Percentiles rank a stretch among this genome's conserved stretches.
These are phyloP conservation scores for Vanessa tameamea DNA, from an alignment of 1,140 invertebrate species.

Conservation along the genomic window DNA sequence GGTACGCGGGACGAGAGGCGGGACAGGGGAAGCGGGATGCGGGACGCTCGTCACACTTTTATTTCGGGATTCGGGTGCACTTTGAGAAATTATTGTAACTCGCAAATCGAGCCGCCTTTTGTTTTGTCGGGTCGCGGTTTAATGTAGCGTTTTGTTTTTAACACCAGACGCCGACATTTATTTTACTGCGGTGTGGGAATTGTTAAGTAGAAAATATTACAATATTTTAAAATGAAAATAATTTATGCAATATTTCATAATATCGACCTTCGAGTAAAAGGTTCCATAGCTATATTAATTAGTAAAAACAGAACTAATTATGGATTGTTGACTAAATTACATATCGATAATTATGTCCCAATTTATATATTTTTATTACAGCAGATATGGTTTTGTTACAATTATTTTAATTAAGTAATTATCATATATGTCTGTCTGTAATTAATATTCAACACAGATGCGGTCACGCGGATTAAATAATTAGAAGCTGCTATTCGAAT, in stretches of 20 bases:
- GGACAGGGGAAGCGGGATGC: slow-evolving; percentile 1
- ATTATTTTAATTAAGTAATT: too few species aligned
- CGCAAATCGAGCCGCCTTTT: slow-evolving; percentile 11
- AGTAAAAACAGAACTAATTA: too few species aligned
- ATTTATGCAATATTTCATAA: neutral
- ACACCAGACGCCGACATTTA: slow-evolving; percentile 7
- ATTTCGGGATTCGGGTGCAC: slow-evolving; percentile 23
- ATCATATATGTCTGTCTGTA: too few species aligned
- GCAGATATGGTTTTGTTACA: too few species aligned
- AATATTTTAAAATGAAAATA: neutral
- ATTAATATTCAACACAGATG: too few species aligned
- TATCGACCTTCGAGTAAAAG: too few species aligned
- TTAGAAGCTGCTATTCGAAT: too few species aligned
- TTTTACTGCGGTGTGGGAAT: neutral
- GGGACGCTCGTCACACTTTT: slow-evolving; percentile 34
- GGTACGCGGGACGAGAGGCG: slow-evolving; percentile 23
- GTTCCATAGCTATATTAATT: too few species aligned
- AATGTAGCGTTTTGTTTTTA: slow-evolving; percentile 14
- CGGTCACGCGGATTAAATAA: too few species aligned
- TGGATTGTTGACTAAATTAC: too few species aligned
- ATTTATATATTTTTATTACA: too few species aligned
- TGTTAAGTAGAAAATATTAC: neutral
- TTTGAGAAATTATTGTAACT: slow-evolving; percentile 13
- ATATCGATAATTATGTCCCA: too few species aligned
- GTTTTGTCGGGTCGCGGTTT: slow-evolving; percentile 4